Conservation (phyloP, 2,113 vertebrate genomes). For the Sebastes schlegelii region DNA sequence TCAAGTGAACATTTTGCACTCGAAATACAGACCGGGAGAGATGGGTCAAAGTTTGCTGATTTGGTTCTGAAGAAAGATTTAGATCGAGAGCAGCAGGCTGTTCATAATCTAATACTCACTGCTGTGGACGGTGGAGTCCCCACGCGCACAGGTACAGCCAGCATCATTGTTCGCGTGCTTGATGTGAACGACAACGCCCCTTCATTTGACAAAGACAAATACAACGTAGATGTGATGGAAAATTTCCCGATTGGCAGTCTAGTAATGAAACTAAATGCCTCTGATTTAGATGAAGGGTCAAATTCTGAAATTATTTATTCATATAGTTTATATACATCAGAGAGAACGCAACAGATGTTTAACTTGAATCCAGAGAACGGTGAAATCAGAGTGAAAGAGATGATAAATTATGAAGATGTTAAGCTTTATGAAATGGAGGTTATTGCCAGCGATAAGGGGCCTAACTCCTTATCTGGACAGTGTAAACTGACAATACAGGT, state of each 20-base stretch:
- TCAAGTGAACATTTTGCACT: slow-evolving; percentile 70
- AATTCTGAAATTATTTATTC: slow-evolving; percentile 79
- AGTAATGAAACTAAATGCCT: slow-evolving; percentile 70
- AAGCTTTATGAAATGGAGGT: too few relatives aligned
- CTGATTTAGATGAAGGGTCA: slow-evolving; percentile 77
- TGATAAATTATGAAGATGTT: too few relatives aligned
- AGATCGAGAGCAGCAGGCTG: slow-evolving; percentile 72
- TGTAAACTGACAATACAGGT: too few relatives aligned
- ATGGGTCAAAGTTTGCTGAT: slow-evolving; percentile 77
- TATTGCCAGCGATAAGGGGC: too few relatives aligned
- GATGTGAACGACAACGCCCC: slow-evolving; percentile 82
- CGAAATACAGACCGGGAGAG: slow-evolving; percentile 78
- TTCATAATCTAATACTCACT: slow-evolving; percentile 79
- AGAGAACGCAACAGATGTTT: slow-evolving; percentile 77
- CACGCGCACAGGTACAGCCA: slow-evolving; percentile 78
- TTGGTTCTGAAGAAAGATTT: slow-evolving; percentile 70
- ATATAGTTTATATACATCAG: slow-evolving; percentile 81
- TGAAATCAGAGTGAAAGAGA: too few relatives aligned
- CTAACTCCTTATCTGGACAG: too few relatives aligned
- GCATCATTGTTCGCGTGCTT: slow-evolving; percentile 75
- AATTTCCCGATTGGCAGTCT: slow-evolving; percentile 75
- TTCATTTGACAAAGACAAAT: slow-evolving; percentile 70
- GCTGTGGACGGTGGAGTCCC: slow-evolving; percentile 80
- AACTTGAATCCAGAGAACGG: slow-evolving; percentile 73
- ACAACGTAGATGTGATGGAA: slow-evolving; percentile 71